These are phyloP conservation scores for Sthenelais limicola DNA, from an alignment of 2,888 invertebrate genomes.

Conservation along the genomic window DNA sequence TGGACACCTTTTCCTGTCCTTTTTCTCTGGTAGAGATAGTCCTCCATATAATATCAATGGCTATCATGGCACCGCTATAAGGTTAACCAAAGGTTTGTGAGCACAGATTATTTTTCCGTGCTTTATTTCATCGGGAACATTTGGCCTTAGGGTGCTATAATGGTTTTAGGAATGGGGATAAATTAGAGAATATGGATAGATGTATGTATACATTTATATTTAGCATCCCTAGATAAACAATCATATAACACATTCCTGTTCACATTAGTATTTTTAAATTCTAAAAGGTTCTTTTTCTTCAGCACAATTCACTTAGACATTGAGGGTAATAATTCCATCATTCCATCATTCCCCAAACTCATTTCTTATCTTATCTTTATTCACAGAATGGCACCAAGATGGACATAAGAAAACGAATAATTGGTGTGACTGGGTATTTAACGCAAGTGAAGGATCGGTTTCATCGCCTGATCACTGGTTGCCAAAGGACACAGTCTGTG, in stretches of 20 bases:
- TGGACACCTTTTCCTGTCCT: conserved; percentile 43
- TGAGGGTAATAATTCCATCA: background rate
- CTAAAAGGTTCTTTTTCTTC: no score
- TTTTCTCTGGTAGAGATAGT: conserved; percentile 42
- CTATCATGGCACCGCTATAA: conserved; percentile 43
- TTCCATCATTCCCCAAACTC: background rate
- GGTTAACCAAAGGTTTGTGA: conserved; percentile 47
- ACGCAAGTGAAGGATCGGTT: conserved; percentile 45
- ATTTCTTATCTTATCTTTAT: background rate
- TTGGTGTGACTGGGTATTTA: conserved; percentile 48
- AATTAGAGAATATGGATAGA: no score
- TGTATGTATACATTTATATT: no score
- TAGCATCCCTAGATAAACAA: no score
- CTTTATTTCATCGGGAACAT: background rate
- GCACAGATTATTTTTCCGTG: background rate
- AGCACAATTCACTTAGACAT: no score
- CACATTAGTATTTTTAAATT: no score
- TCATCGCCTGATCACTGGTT: conserved; percentile 53
- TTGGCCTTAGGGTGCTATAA: background rate
- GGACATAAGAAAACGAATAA: conserved; percentile 27
- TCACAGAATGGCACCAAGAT: conserved; percentile 47
- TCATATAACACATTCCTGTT: no score
- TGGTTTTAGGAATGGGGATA: no score
- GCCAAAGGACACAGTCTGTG: conserved; percentile 45
- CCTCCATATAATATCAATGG: conserved; percentile 45